These are phyloP conservation scores for Cephonodes hylas DNA, from an alignment of 2,888 invertebrate species.

Conservation along the genomic window DNA sequence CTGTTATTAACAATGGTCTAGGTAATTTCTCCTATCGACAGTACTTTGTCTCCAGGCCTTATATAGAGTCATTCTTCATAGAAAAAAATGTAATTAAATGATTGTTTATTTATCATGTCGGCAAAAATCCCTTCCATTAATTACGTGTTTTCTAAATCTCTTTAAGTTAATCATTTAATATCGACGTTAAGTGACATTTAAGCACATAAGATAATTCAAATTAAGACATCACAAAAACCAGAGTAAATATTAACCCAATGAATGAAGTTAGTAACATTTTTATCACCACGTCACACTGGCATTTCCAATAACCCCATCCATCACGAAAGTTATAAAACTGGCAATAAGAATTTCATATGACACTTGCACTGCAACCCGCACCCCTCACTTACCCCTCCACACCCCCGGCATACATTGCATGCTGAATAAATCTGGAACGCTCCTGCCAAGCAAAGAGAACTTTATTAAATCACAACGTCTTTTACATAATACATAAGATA, in stretches of 20 bases:
- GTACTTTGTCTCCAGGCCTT: too few relatives aligned
- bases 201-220: background rate
- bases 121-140: background rate
- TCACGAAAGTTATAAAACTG: conserved; percentile 1
- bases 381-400: background rate
- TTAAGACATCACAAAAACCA: background rate
- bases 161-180: too few relatives aligned
- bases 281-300: background rate
- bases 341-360: conserved; percentile 5
- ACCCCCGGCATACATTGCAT: background rate
- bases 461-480: background rate
- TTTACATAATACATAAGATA: background rate
- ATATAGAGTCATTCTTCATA: too few relatives aligned
- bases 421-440: background rate
- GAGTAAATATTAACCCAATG: background rate
- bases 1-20: too few relatives aligned
- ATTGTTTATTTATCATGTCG: too few relatives aligned
- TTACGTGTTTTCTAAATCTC: too few relatives aligned
- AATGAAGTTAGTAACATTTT: background rate
- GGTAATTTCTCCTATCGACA: too few relatives aligned
- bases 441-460: background rate
- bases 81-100: too few relatives aligned
- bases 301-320: background rate
- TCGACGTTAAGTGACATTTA: too few relatives aligned
- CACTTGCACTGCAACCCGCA: background rate